These are phyloP conservation scores for Polypterus bichir DNA, from an alignment of 2,113 vertebrate genomes.

Conservation along the genomic window DNA sequence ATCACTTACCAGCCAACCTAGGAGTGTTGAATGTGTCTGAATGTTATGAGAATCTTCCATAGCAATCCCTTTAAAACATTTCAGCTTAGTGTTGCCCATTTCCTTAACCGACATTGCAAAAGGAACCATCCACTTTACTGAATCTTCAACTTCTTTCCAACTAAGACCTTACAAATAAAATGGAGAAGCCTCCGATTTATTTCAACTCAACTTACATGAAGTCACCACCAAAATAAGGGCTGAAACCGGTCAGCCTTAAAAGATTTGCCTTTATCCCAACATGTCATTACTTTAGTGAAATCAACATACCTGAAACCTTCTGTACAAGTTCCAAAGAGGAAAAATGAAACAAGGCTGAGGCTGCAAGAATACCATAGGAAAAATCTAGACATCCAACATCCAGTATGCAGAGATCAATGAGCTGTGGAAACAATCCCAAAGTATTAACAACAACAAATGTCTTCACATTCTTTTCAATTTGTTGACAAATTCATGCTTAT, in stretches of 20 bases:
- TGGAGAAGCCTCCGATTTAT: neutral
- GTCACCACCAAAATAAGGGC: too few species aligned
- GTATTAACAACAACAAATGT: too few species aligned
- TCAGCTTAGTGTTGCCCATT: constrained; percentile 57
- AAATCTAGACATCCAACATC: constrained; percentile 78
- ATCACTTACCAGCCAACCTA: constrained; percentile 75
- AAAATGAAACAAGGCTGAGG: constrained; percentile 89
- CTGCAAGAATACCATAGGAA: constrained; percentile 72
- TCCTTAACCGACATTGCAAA: constrained; percentile 80
- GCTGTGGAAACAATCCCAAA: constrained; percentile 35
- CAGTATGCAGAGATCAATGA: constrained; percentile 81
- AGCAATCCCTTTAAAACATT: constrained; percentile 65
- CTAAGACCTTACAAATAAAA: constrained; percentile 54
- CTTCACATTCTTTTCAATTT: too few species aligned
- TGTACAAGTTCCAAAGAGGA: constrained; percentile 78
- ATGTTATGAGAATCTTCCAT: constrained; percentile 83
- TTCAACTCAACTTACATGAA: neutral
- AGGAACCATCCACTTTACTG: constrained; percentile 87
- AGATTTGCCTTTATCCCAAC: too few species aligned
- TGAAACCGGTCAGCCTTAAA: too few species aligned
- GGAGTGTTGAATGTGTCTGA: constrained; percentile 70
- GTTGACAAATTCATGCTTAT: too few species aligned
- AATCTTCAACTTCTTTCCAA: constrained; percentile 70
- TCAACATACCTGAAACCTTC: constrained; percentile 72
- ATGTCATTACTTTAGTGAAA: neutral